Evolutionary conservation across 2,888 invertebrate genomes (phyloP).

Genomic region (Ephialtes manifestator): DNA sequence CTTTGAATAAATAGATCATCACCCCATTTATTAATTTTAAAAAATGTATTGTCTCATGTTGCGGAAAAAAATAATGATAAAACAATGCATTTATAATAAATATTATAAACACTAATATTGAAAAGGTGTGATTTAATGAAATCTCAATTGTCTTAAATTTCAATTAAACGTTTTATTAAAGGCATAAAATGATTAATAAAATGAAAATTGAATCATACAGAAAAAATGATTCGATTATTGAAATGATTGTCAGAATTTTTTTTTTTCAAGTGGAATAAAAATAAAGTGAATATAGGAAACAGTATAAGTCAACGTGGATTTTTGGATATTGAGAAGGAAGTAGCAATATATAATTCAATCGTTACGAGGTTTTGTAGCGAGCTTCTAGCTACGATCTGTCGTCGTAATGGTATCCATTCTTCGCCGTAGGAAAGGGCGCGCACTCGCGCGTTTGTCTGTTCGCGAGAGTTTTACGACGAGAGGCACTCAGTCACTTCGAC

Average conservation of each 20-base stretch:
- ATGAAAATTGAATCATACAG: neutral
- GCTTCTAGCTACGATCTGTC: slow-evolving; percentile 45
- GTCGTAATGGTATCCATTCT: slow-evolving; percentile 78
- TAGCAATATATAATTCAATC: slow-evolving; percentile 32
- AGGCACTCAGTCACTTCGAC: slow-evolving; percentile 79
- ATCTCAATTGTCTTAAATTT: too few relatives aligned
- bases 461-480: slow-evolving; percentile 33
- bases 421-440: slow-evolving; percentile 68
- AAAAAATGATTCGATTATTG: neutral
- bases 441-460: slow-evolving; percentile 21
- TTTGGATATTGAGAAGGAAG: neutral
- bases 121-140: too few relatives aligned
- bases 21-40: neutral
- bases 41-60: neutral
- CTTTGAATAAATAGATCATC: neutral
- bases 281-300: neutral
- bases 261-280: neutral
- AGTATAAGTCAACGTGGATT: neutral
- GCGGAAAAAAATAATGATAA: neutral
- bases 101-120: neutral
- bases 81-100: neutral
- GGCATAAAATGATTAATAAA: too few relatives aligned
- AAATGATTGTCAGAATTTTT: neutral
- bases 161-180: too few relatives aligned
- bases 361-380: slow-evolving; percentile 15